Conservation (phyloP, 2,797 vertebrate genomes). For the Diceros bicornis region DNA sequence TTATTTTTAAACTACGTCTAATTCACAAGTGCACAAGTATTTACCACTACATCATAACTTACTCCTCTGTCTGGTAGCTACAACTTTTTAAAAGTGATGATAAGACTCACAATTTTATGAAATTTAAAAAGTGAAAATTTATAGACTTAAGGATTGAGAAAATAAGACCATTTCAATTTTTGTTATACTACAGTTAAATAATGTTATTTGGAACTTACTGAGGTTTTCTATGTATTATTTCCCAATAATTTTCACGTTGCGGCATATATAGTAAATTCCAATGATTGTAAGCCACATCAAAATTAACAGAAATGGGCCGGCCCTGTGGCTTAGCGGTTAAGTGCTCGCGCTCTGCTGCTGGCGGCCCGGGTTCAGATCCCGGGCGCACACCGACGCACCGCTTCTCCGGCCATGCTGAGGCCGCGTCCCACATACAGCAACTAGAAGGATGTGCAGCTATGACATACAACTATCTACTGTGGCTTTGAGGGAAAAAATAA, state of each 20-base stretch:
- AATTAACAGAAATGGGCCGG: not conserved
- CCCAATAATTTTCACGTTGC: not conserved
- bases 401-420: too few species aligned
- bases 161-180: slow-evolving; percentile 20
- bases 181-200: not conserved
- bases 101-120: not conserved
- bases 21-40: not conserved
- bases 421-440: too few species aligned
- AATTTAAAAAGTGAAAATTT: slow-evolving; percentile 18
- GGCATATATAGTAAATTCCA: not conserved
- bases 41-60: not conserved
- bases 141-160: not conserved
- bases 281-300: not conserved
- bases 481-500: too few species aligned
- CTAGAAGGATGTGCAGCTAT: too few species aligned
- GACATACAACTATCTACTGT: too few species aligned
- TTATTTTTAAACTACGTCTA: not conserved
- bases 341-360: too few species aligned
- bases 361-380: too few species aligned
- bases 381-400: too few species aligned
- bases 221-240: not conserved
- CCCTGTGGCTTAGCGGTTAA: too few species aligned
- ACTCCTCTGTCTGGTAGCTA: not conserved
- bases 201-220: not conserved
- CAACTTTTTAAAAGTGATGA: not conserved